Evolutionary conservation across 2,113 vertebrate species (phyloP), one percentile per base, ranked within the genome.

Genomic region (Picathartes gymnocephalus): DNA sequence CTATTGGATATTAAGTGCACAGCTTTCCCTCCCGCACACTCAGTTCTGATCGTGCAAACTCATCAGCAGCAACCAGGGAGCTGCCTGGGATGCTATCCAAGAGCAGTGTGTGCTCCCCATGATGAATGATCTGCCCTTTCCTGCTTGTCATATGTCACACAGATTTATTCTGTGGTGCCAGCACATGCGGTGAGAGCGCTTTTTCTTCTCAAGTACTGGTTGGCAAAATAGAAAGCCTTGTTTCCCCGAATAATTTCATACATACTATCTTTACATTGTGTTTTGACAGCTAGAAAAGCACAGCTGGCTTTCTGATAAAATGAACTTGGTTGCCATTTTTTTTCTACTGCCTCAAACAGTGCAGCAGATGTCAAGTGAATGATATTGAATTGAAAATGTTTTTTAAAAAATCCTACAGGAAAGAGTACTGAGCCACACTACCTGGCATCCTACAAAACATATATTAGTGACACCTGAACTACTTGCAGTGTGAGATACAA

Each of bases 121-220:
- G 96, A 97, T 96, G 89, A 85, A 97, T 95, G 93, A 88, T 86
- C 83, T 82, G 94, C 93, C 92, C 81, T 95, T 98, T 97, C 61
- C 58, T 71, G 83, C 88, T 94, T 93, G 93, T 91, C 82, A 92
- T 7, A 28, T 86, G 93, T 88, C 88, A 89, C 3, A 1, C 24
- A 74, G 72, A 92, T 96, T 96, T 86, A 84, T 71, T 86, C 85
- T 54, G 58, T 4, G 11, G 66, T 45, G 86, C 83, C 68, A 86
- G 73, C 2, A 4, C 53, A 66, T 4, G 48, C 5, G 14, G 85
- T 11, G 50, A 88, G 89, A 93, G 42, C 4, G 7, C 58, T 81
- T 73, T 54, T 33, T 90, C 84, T 79, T 79, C 86, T 64, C 65
- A 35, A 64, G 71, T 70, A 77, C 4, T 70, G 69, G 35, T 11